Conservation (phyloP, 2,113 vertebrate species). For the Phyllostomus hastatus region DNA sequence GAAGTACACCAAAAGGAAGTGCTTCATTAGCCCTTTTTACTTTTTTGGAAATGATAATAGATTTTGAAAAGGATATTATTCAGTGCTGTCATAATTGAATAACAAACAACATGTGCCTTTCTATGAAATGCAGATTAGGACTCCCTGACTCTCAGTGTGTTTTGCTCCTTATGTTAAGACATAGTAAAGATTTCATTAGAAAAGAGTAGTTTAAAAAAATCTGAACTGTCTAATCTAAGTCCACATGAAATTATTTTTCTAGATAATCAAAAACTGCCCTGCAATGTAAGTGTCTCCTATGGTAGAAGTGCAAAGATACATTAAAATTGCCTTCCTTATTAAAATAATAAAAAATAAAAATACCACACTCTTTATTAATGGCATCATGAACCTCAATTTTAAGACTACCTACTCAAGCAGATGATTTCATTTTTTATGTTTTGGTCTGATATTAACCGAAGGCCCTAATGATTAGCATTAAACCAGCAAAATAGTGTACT, state of each 20-base stretch:
- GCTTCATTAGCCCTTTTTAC: background rate
- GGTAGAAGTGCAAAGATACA: background rate
- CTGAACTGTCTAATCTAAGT: background rate
- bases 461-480: background rate
- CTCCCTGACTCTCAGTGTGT: background rate
- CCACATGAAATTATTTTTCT: background rate
- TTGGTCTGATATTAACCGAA: background rate
- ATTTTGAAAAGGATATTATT: slow-evolving; percentile 18
- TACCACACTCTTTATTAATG: background rate
- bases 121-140: background rate
- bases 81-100: background rate
- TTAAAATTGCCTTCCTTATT: background rate
- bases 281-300: background rate
- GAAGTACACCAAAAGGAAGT: background rate
- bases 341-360: background rate
- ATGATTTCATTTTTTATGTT: background rate
- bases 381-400: background rate
- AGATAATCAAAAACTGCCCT: background rate
- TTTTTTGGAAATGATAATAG: slow-evolving; percentile 4
- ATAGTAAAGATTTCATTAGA: background rate
- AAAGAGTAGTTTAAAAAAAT: background rate
- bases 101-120: background rate
- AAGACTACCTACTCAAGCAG: background rate
- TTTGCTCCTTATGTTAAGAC: background rate
- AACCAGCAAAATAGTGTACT: background rate